phyloP scores from a whole-genome alignment of 2,113 vertebrate species.

The Varanus salvator region DNA sequence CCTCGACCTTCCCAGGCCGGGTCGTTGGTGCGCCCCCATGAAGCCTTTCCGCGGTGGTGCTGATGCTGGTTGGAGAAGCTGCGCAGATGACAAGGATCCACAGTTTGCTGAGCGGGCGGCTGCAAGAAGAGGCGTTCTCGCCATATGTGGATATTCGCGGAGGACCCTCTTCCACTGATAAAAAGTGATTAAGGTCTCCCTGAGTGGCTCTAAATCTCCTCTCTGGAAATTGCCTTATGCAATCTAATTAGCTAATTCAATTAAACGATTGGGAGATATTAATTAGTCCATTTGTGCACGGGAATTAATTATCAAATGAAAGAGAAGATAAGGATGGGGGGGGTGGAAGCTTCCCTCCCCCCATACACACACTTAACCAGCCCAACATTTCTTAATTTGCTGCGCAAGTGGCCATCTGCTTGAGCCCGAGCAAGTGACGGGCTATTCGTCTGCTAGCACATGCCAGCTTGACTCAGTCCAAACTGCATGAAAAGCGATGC shows the following conservation, averaged over 20 bases:
- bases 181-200: conserved; percentile 76
- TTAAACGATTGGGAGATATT: conserved; percentile 77
- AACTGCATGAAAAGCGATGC: not conserved
- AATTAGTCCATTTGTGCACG: conserved; percentile 71
- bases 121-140: conserved; percentile 1
- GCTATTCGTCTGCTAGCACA: conserved; percentile 14
- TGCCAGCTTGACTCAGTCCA: conserved; percentile 21
- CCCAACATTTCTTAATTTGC: not conserved
- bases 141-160: not conserved
- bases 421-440: conserved; percentile 42
- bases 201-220: conserved; percentile 72
- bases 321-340: conserved; percentile 59
- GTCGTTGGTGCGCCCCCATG: conserved; percentile 5
- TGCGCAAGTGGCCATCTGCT: conserved; percentile 61
- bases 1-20: conserved; percentile 28
- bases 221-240: conserved; percentile 75
- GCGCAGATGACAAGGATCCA: not conserved
- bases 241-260: conserved; percentile 78
- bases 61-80: not conserved
- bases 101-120: conserved; percentile 31
- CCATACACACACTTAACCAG: not conserved
- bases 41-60: conserved; percentile 46
- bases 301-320: conserved; percentile 65
- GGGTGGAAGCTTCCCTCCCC: conserved; percentile 61
- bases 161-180: conserved; percentile 54